A percentile compares a stretch with the other conserved stretches of the same genome.
Conservation (phyloP, 2,113 vertebrate species). For the Gulo gulo region DNA sequence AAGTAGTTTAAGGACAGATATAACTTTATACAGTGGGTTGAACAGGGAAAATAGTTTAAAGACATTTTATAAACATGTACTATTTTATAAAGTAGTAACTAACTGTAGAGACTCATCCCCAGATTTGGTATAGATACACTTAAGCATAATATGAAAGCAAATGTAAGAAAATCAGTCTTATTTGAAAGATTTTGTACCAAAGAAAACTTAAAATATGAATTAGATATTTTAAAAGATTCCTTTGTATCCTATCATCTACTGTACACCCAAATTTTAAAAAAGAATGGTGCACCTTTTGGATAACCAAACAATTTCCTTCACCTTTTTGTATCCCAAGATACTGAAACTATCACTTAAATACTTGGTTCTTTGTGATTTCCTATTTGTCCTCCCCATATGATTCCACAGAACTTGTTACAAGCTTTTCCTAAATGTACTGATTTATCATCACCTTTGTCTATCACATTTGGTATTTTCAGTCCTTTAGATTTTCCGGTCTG, state of each 20-base stretch:
- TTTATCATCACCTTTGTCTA: not conserved
- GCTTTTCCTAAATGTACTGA: not conserved
- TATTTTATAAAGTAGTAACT: not conserved
- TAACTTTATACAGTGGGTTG: not conserved
- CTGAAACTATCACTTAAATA: not conserved
- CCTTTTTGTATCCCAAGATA: not conserved
- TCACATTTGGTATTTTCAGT: not conserved
- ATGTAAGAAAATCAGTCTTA: not conserved
- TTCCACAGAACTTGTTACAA: not conserved
- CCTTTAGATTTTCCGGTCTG: not conserved
- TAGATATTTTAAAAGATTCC: not conserved
- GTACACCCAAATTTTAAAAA: not conserved
- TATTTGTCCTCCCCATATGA: not conserved
- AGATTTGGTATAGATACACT: not conserved
- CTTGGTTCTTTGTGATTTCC: not conserved
- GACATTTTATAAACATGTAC: not conserved
- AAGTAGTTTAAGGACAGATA: not conserved
- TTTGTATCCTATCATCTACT: not conserved
- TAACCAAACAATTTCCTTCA: not conserved
- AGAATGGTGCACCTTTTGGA: not conserved
- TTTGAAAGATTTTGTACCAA: not conserved
- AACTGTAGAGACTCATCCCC: not conserved
- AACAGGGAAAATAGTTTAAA: not conserved
- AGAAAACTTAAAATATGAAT: not conserved
- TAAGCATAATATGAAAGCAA: conserved; percentile 33